Base-by-base conservation (phyloP, 2,888 invertebrate genomes). In the Anorthoa munda region DNA sequence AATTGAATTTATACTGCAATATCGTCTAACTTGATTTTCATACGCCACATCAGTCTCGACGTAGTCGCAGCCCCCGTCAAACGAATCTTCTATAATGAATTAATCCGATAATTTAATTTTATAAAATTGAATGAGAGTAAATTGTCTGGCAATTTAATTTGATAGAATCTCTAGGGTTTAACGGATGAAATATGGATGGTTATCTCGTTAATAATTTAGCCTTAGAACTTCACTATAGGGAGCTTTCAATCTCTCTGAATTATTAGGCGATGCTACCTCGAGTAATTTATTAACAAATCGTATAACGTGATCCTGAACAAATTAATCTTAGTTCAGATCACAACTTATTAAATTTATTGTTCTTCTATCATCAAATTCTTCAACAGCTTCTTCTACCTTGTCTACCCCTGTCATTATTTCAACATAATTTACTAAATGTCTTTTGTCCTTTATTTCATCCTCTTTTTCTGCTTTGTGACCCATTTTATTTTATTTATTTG, bases 121-220 rank as follows among this genome's bases (percentile, higher is more conserved):
- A 77, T 72, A 56, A 70, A 79, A 81, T 72, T 84, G 70, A 84
- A 77, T 81, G 59, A 68, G 70, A 77, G 67, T 59, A 72, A 83
- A 81, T 83, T 81, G 77, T 70, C 77, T 72, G 72, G 59, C 74
- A 84, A 84, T 72, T 80, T 81, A 72, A 84, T 83, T 81, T 77
- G 56, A 53, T 55, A 39, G 45, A 56, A 70, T 68, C 69, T 74
- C 66, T 67, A 12, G 64, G 66, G 69, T 55, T 56, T 75, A 67
- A 71, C 51, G 67, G 50, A 80, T 83, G 53, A 75, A 75, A 68
- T 63, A 59, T 72, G 18, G 17, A 69, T 58, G 58, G 39, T 11
- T 56, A 12, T 45, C 31, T 77, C 68, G 4, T 39, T 46, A 15
- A 66, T 58, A 66, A 66, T 15, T n/a, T 9, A 18, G 5, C 18